Base-by-base conservation (phyloP, 2,797 vertebrate genomes). In the Macropodus opercularis region DNA sequence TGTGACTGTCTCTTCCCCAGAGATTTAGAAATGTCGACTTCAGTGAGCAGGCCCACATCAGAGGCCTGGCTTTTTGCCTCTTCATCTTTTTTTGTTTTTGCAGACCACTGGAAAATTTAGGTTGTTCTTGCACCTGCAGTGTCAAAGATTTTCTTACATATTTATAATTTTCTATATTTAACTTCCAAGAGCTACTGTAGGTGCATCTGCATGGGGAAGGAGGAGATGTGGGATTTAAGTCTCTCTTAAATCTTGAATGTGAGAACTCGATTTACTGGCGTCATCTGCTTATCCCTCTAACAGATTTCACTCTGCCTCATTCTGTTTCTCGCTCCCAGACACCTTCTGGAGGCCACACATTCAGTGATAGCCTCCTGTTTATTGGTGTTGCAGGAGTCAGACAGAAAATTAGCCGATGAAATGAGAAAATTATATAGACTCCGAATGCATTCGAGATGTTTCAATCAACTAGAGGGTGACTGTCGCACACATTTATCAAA, bases 21-120 rank as follows among this genome's bases (percentile, higher is more conserved):
- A 69, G 83, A 73, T 68, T 41, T 67, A 32, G 47, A 72, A 46
- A 64, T 69, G 72, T 59, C 18, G 51, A 27, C n/a, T n/a, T n/a
- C n/a, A n/a, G n/a, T n/a, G n/a, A n/a, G 18, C 64, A 40, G 60
- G 27, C 43, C 43, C 17, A 31, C 67, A 57, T 15, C n/a, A 4
- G n/a, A n/a, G n/a, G n/a, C n/a, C n/a, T n/a, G 29, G 7, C 5
- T 52, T 5, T 41, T 46, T 36, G 15, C 15, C 19, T 32, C 32
- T 46, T 26, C 40, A 18, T 58, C 23, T 12, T 54, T 10, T 11
- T 11, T 35, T 42, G 31, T 39, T 68, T 71, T 19, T 56, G 41
- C 56, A 22, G 29, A n/a, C 27, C 14, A 23, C 34, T 18, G 47
- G 34, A 13, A 51, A 72, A 47, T 17, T 40, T 19, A 18, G 24